Evolutionary conservation across 2,888 invertebrate genomes (phyloP).

Genomic region (Hemicrepidius hirtus): DNA sequence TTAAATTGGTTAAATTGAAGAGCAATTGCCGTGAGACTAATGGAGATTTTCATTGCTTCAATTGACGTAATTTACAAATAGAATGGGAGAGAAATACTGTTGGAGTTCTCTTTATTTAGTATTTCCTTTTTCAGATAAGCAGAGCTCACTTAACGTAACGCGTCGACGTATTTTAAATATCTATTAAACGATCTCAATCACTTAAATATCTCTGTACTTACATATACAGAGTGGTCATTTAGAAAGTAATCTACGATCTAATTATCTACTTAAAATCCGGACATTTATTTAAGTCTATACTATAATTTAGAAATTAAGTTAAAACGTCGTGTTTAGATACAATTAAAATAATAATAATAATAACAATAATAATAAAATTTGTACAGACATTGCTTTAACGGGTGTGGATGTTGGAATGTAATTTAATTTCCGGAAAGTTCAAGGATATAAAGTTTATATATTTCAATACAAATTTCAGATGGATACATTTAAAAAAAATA

Average conservation of each 20-base stretch:
- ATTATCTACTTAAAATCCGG: neutral
- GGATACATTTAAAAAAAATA: neutral
- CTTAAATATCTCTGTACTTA: constrained; percentile 16
- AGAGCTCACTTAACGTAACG: constrained; percentile 47
- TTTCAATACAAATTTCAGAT: neutral
- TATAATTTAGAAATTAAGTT: too few relatives aligned
- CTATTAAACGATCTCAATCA: constrained; percentile 49
- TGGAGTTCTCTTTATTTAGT: constrained; percentile 61
- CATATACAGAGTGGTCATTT: constrained; percentile 13
- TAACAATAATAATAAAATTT: too few relatives aligned
- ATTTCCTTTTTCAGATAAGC: constrained; percentile 61
- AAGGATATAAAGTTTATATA: neutral
- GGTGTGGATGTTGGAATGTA: too few relatives aligned
- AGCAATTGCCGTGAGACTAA: constrained; percentile 72
- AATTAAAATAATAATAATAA: too few relatives aligned
- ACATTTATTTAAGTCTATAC: neutral
- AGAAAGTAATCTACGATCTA: neutral
- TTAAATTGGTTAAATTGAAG: constrained; percentile 72
- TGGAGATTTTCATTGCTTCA: constrained; percentile 69
- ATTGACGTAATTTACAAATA: constrained; percentile 70
- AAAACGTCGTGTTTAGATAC: neutral
- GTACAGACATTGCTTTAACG: too few relatives aligned
- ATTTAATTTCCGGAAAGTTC: neutral
- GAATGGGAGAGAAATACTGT: constrained; percentile 61
- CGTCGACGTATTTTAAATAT: constrained; percentile 50